Conservation (phyloP, 2,797 vertebrate genomes). For the Sparus aurata region DNA sequence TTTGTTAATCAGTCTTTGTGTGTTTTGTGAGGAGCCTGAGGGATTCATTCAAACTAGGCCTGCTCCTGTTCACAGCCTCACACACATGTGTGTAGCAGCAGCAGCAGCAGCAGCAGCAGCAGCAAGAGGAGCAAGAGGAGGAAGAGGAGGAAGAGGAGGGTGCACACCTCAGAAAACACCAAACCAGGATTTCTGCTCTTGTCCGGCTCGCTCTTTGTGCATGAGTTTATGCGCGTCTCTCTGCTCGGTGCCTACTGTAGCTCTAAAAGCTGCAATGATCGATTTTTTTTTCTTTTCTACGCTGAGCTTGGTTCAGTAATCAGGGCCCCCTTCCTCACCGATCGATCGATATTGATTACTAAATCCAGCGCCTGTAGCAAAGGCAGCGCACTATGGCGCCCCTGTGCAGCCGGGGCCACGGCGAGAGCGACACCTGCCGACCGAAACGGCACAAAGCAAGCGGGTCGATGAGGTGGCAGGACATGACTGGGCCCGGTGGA, state of each 20-base stretch:
- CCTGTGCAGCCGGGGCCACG: constrained; percentile 67
- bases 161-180: constrained; percentile 64
- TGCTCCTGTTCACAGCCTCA: constrained; percentile 47
- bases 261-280: constrained; percentile 89
- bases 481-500: constrained; percentile 55
- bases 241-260: constrained; percentile 85
- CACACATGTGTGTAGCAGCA: constrained; percentile 54
- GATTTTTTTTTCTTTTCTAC: constrained; percentile 87
- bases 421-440: constrained; percentile 86
- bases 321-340: constrained; percentile 88
- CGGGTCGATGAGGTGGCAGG: constrained; percentile 57
- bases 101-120: constrained; percentile 73
- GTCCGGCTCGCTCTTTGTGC: constrained; percentile 78
- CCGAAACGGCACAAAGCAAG: constrained; percentile 54
- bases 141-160: constrained; percentile 5
- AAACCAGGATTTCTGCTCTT: constrained; percentile 62
- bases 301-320: constrained; percentile 89
- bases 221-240: constrained; percentile 77
- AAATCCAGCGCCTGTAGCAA: constrained; percentile 88
- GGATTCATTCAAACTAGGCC: constrained; percentile 63
- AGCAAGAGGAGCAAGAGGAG: too few relatives aligned
- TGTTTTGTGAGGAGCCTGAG: constrained; percentile 17
- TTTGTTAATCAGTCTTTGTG: constrained; percentile 36
- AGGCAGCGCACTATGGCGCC: constrained; percentile 79
- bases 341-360: constrained; percentile 89